Base-by-base conservation (phyloP, 2,797 vertebrate species). In the Argentina silus region DNA sequence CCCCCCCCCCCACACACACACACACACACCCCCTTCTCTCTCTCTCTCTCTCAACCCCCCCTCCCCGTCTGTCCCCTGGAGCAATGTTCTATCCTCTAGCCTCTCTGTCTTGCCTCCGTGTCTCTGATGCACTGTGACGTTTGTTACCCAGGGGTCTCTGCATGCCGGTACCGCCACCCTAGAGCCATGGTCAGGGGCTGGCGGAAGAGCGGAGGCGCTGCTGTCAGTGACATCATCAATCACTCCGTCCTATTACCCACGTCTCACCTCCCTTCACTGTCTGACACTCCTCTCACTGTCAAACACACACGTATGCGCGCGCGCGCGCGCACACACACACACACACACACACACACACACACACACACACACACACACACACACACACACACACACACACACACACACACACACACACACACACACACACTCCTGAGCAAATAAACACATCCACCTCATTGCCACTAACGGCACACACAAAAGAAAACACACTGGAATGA, bases 61-160 rank as follows among this genome's bases (percentile, higher is more conserved):
- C 27, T 17, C 11, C 82, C 84, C 87, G 14, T 61, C 48, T 51
- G 19, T 51, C 45, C 23, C 51, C 84, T 82, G 80, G 84, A 89
- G 85, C 88, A 69, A 72, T 82, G 78, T 88, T 89, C 85, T 82
- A 77, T 87, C 76, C 85, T 80, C 83, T 76, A 87, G 82, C 68
- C 78, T 23, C 72, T 80, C 80, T 85, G 79, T 75, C 86, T 85
- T 77, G 70, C 84, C 83, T 87, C 83, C 69, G 75, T 80, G 75
- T 80, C 84, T 86, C 81, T 92, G 90, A 91, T 91, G 80, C 80
- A 86, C 82, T 90, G 77, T 91, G 90, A 88, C 87, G 81, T 89
- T 89, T 76, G 82, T 86, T 87, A 88, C 87, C 88, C 87, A 85
- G 83, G 88, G 88, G 88, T 88, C 85, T 78, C 72, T 84, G 84